Percentiles rank a stretch among this genome's conserved stretches.
phyloP scores from a whole-genome alignment of 2,797 vertebrate species.

The Pipistrellus pipistrellus region DNA sequence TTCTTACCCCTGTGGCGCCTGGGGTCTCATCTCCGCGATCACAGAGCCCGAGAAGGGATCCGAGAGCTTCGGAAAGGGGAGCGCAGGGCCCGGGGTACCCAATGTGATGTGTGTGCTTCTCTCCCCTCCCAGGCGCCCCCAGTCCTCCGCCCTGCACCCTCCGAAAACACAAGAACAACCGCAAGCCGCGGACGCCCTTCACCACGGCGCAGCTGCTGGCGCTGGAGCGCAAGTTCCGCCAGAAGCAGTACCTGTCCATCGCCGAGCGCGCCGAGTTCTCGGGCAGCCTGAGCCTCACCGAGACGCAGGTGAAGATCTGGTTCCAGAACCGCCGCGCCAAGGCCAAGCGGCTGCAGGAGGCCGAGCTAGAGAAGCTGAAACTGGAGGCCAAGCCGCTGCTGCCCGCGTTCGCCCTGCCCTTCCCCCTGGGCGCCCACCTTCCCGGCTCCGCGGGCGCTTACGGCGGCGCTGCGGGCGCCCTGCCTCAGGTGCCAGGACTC shows the following conservation, averaged over 20 bases:
- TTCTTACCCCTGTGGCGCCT: not conserved
- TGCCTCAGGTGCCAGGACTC: conserved; percentile 89
- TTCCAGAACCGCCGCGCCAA: conserved; percentile 98
- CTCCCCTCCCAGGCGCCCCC: conserved; percentile 88
- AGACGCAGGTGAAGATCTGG: conserved; percentile 99
- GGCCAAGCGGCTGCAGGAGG: conserved; percentile 98
- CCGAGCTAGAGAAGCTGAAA: conserved; percentile 98
- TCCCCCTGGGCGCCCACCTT: conserved; percentile 89
- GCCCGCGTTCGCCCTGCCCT: conserved; percentile 92
- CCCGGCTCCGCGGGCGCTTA: conserved; percentile 87
- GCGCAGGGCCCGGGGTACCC: not conserved
- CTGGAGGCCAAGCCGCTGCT: conserved; percentile 98
- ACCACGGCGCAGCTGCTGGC: conserved; percentile 98
- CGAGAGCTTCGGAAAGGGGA: not conserved
- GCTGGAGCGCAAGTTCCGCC: conserved; percentile 97
- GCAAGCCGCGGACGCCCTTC: conserved; percentile 98
- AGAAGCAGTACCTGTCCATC: conserved; percentile 99
- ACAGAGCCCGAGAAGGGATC: not conserved
- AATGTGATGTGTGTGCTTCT: not conserved
- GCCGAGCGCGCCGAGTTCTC: conserved; percentile 98
- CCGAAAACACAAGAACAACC: conserved; percentile 98
- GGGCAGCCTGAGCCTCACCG: conserved; percentile 96
- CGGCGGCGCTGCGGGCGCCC: conserved; percentile 87
- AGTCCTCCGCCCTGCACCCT: conserved; percentile 97
- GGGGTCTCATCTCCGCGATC: not conserved